Conservation (phyloP, 2,113 vertebrate species). For the Clinocottus analis region DNA sequence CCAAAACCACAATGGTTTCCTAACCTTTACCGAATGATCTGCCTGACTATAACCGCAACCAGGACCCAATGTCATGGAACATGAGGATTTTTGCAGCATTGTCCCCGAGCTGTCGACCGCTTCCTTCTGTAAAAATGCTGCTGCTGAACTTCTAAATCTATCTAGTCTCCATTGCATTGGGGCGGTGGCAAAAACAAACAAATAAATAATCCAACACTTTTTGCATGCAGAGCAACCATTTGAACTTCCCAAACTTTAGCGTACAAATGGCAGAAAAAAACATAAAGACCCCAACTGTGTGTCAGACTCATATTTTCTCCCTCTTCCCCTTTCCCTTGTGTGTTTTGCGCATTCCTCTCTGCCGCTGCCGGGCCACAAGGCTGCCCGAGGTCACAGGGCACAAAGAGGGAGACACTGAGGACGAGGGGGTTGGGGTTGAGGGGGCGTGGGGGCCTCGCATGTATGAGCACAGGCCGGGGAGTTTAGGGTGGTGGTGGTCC, state of each 20-base stretch:
- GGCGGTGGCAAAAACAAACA: not conserved
- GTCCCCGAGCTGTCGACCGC: not conserved
- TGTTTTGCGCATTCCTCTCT: constrained; percentile 66
- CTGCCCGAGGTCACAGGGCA: constrained; percentile 55
- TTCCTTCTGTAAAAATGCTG: not conserved
- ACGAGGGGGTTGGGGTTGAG: constrained; percentile 29
- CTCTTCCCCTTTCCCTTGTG: constrained; percentile 36
- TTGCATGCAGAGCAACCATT: not conserved
- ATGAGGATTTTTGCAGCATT: not conserved
- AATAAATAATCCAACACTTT: not conserved
- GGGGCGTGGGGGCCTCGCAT: not conserved
- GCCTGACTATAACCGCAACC: not conserved
- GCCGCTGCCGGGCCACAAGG: constrained; percentile 60
- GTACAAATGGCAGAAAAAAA: constrained; percentile 39
- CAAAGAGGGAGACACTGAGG: constrained; percentile 60
- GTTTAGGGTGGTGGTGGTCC: constrained; percentile 25
- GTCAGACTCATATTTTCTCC: constrained; percentile 41
- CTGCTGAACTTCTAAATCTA: too few relatives aligned
- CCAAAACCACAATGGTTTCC: not conserved
- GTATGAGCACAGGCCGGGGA: constrained; percentile 34
- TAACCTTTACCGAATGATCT: not conserved
- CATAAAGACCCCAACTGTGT: constrained; percentile 13
- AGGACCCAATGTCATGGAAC: not conserved
- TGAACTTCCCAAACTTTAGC: not conserved
- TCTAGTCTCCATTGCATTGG: not conserved